phyloP scores from a whole-genome alignment of 2,888 invertebrate genomes.

The Auanema freiburgensis region DNA sequence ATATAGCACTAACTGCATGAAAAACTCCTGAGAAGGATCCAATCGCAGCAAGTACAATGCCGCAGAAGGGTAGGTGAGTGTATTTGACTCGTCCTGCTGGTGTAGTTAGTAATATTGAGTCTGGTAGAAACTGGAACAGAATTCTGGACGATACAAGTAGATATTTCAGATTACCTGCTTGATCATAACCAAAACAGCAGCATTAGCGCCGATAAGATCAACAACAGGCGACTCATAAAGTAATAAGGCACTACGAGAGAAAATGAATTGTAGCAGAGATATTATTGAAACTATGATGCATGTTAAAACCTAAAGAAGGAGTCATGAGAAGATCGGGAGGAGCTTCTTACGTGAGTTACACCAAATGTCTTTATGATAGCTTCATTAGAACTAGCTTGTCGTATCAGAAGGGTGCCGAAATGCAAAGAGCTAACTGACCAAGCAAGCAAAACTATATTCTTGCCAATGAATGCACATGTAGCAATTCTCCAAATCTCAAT shows the following conservation, averaged over 20 bases:
- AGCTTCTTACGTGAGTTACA: constrained; percentile 37
- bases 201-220: constrained; percentile 38
- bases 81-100: constrained; percentile 60
- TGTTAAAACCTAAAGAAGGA: constrained; percentile 19
- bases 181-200: constrained; percentile 55
- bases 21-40: constrained; percentile 21
- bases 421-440: constrained; percentile 44
- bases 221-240: constrained; percentile 38
- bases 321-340: not conserved
- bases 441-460: constrained; percentile 48
- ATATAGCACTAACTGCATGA: constrained; percentile 6
- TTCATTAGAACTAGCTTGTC: constrained; percentile 38
- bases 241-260: constrained; percentile 27
- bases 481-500: constrained; percentile 52
- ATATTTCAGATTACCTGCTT: constrained; percentile 56
- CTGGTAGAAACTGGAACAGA: constrained; percentile 53
- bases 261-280: constrained; percentile 27
- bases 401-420: constrained; percentile 35
- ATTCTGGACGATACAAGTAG: no score
- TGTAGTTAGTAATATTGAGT: constrained; percentile 56
- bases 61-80: constrained; percentile 54
- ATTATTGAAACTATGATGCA: constrained; percentile 28
- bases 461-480: constrained; percentile 54
- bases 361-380: constrained; percentile 38
- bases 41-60: constrained; percentile 30